phyloP scores from a whole-genome alignment of 2,113 vertebrate genomes.

The Hyperopisus bebe region DNA sequence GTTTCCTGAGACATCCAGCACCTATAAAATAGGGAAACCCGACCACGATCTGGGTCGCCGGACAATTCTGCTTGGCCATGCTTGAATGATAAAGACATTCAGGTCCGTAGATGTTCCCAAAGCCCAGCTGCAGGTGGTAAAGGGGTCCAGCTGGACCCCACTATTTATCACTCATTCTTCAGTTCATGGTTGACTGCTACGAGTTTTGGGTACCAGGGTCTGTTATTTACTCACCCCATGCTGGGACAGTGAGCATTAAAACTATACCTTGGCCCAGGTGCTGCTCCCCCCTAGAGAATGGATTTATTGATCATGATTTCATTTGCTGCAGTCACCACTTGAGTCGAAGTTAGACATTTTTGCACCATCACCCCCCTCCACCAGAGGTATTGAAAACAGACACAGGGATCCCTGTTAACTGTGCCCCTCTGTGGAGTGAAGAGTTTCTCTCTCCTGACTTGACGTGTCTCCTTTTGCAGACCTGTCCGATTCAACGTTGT shows the following conservation, averaged over 20 bases:
- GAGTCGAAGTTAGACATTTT: not conserved
- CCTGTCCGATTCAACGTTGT: slow-evolving; percentile 97
- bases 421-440: not conserved
- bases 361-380: not conserved
- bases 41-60: not conserved
- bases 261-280: not conserved
- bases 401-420: not conserved
- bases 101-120: not conserved
- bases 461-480: slow-evolving; percentile 55
- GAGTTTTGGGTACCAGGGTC: not conserved
- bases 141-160: not conserved
- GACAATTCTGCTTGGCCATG: not conserved
- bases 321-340: not conserved
- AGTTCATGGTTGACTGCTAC: not conserved
- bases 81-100: not conserved
- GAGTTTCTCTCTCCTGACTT: not conserved
- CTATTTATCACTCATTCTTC: not conserved
- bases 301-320: not conserved
- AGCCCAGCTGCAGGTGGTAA: not conserved
- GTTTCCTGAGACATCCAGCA: slow-evolving; percentile 22
- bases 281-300: not conserved
- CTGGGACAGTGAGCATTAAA: not conserved
- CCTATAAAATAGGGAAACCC: not conserved
- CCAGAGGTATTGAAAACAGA: not conserved
- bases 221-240: not conserved